These are phyloP conservation scores for Procavia capensis DNA, from an alignment of 2,113 vertebrate species.

Conservation along the genomic window DNA sequence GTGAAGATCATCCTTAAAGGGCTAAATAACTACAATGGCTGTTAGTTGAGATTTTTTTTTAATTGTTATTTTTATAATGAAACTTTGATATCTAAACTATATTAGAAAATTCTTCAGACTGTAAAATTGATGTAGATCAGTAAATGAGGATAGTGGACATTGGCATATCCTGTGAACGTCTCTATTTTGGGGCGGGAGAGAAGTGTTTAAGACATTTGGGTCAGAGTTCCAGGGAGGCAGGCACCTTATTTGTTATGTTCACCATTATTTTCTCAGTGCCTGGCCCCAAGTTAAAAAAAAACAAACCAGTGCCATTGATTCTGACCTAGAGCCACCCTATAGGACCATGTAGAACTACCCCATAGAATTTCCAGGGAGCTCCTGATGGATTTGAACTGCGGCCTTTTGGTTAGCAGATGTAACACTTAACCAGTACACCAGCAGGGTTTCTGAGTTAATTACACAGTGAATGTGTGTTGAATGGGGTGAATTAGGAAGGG, in stretches of 20 bases:
- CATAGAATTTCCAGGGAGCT: too few species aligned
- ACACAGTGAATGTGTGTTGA: background rate
- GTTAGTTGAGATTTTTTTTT: background rate
- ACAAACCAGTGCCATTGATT: too few species aligned
- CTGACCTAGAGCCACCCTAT: too few species aligned
- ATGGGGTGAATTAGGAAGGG: background rate
- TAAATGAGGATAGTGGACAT: background rate
- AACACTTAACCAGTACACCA: too few species aligned
- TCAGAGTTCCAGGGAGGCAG: background rate
- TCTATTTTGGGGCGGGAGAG: background rate
- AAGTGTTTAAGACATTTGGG: background rate
- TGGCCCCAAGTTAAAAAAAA: too few species aligned
- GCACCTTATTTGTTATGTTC: background rate
- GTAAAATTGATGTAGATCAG: constrained; percentile 26
- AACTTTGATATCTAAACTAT: background rate
- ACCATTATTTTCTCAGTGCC: background rate
- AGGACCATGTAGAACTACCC: too few species aligned
- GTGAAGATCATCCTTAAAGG: constrained; percentile 41
- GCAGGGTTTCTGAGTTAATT: too few species aligned
- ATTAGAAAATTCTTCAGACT: constrained; percentile 42
- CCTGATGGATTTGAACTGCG: too few species aligned
- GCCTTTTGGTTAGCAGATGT: too few species aligned
- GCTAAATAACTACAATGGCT: constrained; percentile 6
- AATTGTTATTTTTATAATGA: constrained; percentile 30
- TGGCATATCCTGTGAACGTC: background rate